Base-by-base conservation (phyloP, 1,140 invertebrate species). In the Augochlora pura region DNA sequence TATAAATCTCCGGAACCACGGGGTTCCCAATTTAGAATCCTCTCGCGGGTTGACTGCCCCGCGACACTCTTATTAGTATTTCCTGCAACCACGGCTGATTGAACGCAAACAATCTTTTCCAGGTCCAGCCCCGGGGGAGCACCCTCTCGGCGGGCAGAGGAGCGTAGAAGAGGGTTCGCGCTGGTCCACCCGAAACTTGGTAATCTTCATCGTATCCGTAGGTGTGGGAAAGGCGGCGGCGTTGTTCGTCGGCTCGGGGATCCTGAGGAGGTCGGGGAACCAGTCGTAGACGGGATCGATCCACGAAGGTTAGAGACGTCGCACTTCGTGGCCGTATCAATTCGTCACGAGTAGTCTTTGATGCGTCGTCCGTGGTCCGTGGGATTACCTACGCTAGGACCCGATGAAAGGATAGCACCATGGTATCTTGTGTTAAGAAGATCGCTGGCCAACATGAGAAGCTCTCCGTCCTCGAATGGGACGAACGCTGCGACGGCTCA, bases 61-160 rank as follows among this genome's bases (percentile, higher is more conserved):
- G 16, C 52, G 21, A 7, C n/a, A 1, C 6, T n/a, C 54, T 57
- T n/a, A 57, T 57, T 57, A 57, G 54, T 57, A 57, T 4, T 4
- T 6, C 16, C 5, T 10, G 6, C 23, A 18, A 27, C 8, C 49
- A 25, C 27, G 39, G 10, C 23, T 67, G 49, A 75, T 67, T n/a
- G 38, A 75, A 49, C 8, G 46, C 12, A 57, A 57, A 67, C 63
- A 42, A 67, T 66, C 63, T 75, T 54, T 75, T 75, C 38, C 73
- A 75, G 73, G 73, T 66, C 23, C 16, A 1, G 1, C 0, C 7
- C n/a, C 16, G 1, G 3, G 18, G 23, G 12, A 21, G 8, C 27
- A 21, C 12, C 42, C 10, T 5, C 18, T 5, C 49, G 21, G 49
- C 49, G 16, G 6, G 2, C 39, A 5, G 23, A 46, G 21, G 9